Base-by-base conservation (phyloP, 53 echinoderm and acorn worm species). In the Henricia sp. region DNA sequence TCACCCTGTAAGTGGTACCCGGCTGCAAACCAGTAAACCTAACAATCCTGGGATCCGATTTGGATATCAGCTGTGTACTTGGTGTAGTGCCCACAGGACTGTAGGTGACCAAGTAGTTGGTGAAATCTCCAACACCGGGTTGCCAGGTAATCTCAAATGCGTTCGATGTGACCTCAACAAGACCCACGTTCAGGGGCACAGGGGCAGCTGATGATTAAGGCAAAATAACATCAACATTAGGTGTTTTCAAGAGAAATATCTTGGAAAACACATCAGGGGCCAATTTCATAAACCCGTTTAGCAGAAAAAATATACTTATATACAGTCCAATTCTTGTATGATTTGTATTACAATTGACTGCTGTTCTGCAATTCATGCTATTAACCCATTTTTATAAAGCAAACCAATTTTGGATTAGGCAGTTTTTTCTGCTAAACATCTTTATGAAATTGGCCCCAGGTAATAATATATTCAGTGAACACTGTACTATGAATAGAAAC, bases 131-230 rank as follows among this genome's bases (percentile, higher is more conserved):
- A 20, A 3, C 11, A 1, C 76, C 89, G 33, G 89, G 63, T 16
- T 75, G 35, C 93, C 93, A 92, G 17, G 75, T 70, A 26, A 92
- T 70, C 30, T 67, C 71, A 9, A 92, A 37, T 35, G 58, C 37
- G 23, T 86, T 83, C 19, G 82, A 65, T 4, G 56, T 38, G 10
- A 36, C 13, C 10, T 63, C 37, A 2, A 69, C 46, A 16, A 89
- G 10, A 16, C 52, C 51, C 19, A 92, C 83, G 16, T 11, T 48
- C 2, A 86, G 83, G 16, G 93, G 77, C 24, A 56, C 58, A 0
- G 48, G 64, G 26, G 58, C 87, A n/a, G 71, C 88, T 88, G 84
- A 83, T 29, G 12, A 55, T 8, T 3, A 11, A 20, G 10, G 27
- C 16, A 24, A 13, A 24, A 60, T 6, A 60, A 60, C 25, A 25